phyloP scores from a whole-genome alignment of 2,888 invertebrate species.

The Rutpela maculata region DNA sequence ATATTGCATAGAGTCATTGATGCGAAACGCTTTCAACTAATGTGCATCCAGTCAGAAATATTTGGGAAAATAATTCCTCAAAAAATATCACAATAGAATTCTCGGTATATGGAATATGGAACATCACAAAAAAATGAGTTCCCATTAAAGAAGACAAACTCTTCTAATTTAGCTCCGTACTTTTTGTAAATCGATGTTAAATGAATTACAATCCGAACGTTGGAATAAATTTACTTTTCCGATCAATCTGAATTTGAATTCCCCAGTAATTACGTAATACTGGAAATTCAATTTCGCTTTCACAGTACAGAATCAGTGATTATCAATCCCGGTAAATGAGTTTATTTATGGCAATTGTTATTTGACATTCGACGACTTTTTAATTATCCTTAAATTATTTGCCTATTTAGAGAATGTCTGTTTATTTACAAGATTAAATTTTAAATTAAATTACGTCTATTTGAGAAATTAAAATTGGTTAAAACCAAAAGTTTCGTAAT shows the following conservation, averaged over 20 bases:
- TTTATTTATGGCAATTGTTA: constrained; percentile 51
- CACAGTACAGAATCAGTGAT: constrained; percentile 53
- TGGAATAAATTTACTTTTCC: constrained; percentile 65
- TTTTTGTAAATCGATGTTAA: constrained; percentile 57
- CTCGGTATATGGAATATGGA: constrained; percentile 12
- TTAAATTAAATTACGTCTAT: not conserved
- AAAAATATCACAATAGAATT: not conserved
- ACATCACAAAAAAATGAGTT: constrained; percentile 25
- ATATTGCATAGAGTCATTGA: not conserved
- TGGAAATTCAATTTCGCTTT: constrained; percentile 61
- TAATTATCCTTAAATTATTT: constrained; percentile 44
- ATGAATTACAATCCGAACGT: constrained; percentile 63
- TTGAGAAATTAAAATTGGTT: not conserved
- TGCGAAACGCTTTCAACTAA: not conserved
- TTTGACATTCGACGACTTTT: constrained; percentile 48
- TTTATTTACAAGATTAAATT: not conserved
- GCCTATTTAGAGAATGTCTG: not conserved
- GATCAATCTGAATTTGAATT: constrained; percentile 64
- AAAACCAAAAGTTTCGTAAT: too few relatives aligned
- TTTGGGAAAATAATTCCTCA: not conserved
- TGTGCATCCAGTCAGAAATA: not conserved
- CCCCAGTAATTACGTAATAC: constrained; percentile 63
- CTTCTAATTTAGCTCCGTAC: constrained; percentile 31
- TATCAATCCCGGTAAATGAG: constrained; percentile 50
- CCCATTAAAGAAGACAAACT: constrained; percentile 34